These are phyloP conservation scores for Leucophenga maculata DNA, from an alignment of 2,888 invertebrate species.

Conservation along the genomic window DNA sequence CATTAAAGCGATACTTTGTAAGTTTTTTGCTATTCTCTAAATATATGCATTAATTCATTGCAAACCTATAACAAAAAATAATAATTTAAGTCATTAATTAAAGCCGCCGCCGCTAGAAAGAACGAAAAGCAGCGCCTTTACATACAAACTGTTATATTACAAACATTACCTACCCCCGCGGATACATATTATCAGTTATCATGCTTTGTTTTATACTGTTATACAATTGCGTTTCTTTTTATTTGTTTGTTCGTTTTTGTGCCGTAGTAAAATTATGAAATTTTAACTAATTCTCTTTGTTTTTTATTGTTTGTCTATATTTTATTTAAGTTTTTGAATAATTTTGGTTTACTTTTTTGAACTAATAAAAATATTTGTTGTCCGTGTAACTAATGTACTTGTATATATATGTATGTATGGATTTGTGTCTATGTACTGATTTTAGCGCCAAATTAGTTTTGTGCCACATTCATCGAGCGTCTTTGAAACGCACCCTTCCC, in stretches of 20 bases:
- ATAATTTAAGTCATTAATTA: no score
- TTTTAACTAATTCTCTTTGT: neutral
- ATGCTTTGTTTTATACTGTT: constrained; percentile 46
- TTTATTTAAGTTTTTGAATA: no score
- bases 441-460: constrained; percentile 20
- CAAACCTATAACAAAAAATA: no score
- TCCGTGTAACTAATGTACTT: neutral
- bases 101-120: no score
- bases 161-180: neutral
- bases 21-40: no score
- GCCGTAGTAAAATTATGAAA: no score
- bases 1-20: no score
- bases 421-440: neutral
- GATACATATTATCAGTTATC: no score
- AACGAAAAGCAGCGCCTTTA: no score
- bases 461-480: neutral
- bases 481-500: neutral
- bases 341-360: no score
- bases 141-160: no score
- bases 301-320: neutral
- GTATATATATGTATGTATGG: neutral
- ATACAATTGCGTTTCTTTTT: neutral
- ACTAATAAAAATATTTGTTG: neutral
- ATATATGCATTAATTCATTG: no score
- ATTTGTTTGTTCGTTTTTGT: constrained; percentile 12